Evolutionary conservation across 1,140 invertebrate genomes (phyloP).

Genomic region (Lordiphosa collinella): DNA sequence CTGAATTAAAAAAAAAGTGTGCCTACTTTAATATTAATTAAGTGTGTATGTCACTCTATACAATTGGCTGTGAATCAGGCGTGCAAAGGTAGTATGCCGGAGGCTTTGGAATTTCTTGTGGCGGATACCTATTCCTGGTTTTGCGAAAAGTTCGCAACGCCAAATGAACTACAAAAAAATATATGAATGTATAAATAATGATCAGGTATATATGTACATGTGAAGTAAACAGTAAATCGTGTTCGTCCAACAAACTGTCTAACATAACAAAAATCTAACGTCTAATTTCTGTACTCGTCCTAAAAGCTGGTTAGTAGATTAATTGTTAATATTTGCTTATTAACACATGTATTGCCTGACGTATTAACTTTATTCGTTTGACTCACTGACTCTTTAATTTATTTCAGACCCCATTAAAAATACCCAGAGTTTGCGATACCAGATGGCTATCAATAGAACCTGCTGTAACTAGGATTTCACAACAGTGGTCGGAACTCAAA

Average conservation of each 20-base stretch:
- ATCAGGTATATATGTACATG: slow-evolving; percentile 7
- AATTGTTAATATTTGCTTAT: slow-evolving; percentile 7
- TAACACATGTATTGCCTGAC: slow-evolving; percentile 4
- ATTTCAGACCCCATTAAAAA: slow-evolving; percentile 3
- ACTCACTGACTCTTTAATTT: too few species aligned
- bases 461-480: slow-evolving; percentile 3
- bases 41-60: too few species aligned
- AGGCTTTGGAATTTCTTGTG: slow-evolving; percentile 3
- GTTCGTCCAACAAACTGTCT: slow-evolving; percentile 1
- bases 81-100: too few species aligned
- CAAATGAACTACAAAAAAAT: neutral
- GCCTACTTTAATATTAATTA: too few species aligned
- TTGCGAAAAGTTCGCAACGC: too few species aligned
- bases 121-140: too few species aligned
- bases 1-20: slow-evolving; percentile 3
- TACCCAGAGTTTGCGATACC: slow-evolving; percentile 10
- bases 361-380: slow-evolving; percentile 8
- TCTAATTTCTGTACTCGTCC: slow-evolving; percentile 6
- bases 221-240: slow-evolving; percentile 5
- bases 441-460: slow-evolving; percentile 11
- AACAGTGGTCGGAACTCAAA: slow-evolving; percentile 6
- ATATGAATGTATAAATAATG: slow-evolving; percentile 7
- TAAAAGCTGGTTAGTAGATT: slow-evolving; percentile 7
- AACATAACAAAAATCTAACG: slow-evolving; percentile 6
- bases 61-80: too few species aligned